phyloP scores from a whole-genome alignment of 2,888 invertebrate species.

The Melangyna quadrimaculata region DNA sequence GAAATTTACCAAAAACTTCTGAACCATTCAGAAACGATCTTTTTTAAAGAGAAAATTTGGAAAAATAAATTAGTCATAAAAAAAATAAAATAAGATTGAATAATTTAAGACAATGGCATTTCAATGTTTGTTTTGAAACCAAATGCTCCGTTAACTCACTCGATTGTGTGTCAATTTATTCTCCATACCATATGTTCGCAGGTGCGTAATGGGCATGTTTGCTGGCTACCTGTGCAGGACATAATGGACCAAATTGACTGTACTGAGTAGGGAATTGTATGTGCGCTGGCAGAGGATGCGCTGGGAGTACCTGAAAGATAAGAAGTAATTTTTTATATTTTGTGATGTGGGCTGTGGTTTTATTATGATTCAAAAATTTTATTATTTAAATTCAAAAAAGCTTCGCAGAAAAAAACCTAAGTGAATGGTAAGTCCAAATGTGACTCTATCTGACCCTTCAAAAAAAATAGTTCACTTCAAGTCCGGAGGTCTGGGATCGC shows the following conservation, averaged over 20 bases:
- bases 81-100: neutral
- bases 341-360: too few relatives aligned
- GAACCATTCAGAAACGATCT: conserved; percentile 70
- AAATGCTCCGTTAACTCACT: conserved; percentile 73
- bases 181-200: conserved; percentile 81
- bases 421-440: too few relatives aligned
- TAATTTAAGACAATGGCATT: conserved; percentile 9
- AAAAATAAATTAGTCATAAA: neutral
- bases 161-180: conserved; percentile 77
- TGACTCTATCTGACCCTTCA: too few relatives aligned
- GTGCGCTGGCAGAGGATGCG: conserved; percentile 91
- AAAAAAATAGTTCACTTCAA: too few relatives aligned
- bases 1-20: conserved; percentile 59
- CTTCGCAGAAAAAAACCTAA: too few relatives aligned
- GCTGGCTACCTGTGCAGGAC: conserved; percentile 81
- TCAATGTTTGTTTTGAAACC: conserved; percentile 3
- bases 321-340: neutral
- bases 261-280: conserved; percentile 89
- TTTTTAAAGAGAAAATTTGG: neutral
- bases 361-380: too few relatives aligned
- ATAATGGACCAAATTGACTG: conserved; percentile 82
- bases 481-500: too few relatives aligned
- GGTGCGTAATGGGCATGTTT: conserved; percentile 81
- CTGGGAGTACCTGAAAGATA: conserved; percentile 82
- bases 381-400: too few relatives aligned